Percentiles rank a stretch among this genome's conserved stretches.
Conservation (phyloP, 2,888 invertebrate genomes). For the Troides helena region DNA sequence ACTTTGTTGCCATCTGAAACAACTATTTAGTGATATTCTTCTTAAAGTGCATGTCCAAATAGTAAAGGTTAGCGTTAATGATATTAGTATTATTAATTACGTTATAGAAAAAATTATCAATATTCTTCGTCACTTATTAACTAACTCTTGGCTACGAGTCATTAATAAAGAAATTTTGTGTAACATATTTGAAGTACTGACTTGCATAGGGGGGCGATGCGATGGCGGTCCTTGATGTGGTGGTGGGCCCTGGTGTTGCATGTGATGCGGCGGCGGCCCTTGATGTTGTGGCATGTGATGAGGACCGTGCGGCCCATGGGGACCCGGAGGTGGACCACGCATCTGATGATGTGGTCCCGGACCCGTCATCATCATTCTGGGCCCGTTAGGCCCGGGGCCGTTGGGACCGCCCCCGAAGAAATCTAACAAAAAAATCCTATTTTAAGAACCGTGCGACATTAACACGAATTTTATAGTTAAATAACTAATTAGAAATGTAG, state of each 20-base stretch:
- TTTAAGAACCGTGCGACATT: no score
- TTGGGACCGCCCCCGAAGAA: conserved; percentile 75
- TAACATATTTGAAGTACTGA: conserved; percentile 32
- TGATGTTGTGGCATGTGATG: conserved; percentile 42
- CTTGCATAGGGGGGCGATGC: conserved; percentile 82
- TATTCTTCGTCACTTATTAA: no score
- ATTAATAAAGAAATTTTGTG: not conserved
- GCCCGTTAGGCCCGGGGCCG: conserved; percentile 73
- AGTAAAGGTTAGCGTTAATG: no score
- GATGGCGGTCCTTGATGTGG: conserved; percentile 79
- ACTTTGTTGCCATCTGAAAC: no score
- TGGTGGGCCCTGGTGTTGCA: conserved; percentile 72
- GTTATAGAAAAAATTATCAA: no score
- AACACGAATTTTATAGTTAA: no score
- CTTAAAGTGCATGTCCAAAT: no score
- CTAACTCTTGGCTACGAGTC: no score
- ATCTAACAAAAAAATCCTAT: conserved; percentile 43
- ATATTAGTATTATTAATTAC: no score
- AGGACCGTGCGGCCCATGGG: conserved; percentile 43
- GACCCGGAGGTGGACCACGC: conserved; percentile 71
- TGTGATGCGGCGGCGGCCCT: conserved; percentile 63
- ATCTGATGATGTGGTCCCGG: conserved; percentile 64
- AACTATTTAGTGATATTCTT: no score
- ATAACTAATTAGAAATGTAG: no score
- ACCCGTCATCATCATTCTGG: conserved; percentile 65